Evolutionary conservation across 1,140 invertebrate species (phyloP).

Genomic region (Drosophila ironensis): DNA sequence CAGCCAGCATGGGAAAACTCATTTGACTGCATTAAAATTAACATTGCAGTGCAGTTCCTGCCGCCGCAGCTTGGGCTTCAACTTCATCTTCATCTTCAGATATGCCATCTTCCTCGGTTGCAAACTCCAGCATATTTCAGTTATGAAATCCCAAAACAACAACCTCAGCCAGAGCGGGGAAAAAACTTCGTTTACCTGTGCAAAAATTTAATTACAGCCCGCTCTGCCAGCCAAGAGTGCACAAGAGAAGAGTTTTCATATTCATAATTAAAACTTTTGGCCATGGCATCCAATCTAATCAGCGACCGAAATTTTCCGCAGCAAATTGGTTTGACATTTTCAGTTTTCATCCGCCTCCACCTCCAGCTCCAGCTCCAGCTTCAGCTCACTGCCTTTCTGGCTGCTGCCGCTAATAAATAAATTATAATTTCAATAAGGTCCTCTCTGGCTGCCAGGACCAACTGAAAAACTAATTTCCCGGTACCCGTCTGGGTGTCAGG

Average conservation of each 20-base stretch:
- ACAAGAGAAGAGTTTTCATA: conserved; percentile 47
- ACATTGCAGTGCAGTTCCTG: conserved; percentile 48
- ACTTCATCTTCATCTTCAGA: neutral
- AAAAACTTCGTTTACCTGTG: conserved; percentile 46
- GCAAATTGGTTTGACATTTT: conserved; percentile 68
- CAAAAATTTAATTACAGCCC: conserved; percentile 63
- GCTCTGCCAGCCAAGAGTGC: conserved; percentile 29
- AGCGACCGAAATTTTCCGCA: conserved; percentile 47
- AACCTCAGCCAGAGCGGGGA: conserved; percentile 13
- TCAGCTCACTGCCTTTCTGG: too few relatives aligned
- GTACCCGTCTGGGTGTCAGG: too few relatives aligned
- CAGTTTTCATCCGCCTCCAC: conserved; percentile 14
- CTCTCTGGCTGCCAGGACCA: conserved; percentile 24
- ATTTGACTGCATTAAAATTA: conserved; percentile 75
- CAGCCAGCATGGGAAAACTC: conserved; percentile 51
- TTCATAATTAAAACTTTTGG: conserved; percentile 72
- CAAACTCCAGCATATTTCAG: conserved; percentile 36
- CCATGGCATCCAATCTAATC: conserved; percentile 62
- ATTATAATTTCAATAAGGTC: conserved; percentile 76
- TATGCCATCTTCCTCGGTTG: neutral
- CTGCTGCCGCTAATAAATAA: conserved; percentile 56
- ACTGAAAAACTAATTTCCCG: conserved; percentile 52
- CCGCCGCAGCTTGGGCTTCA: neutral
- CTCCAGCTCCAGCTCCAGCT: too few relatives aligned
- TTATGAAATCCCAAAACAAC: conserved; percentile 22